phyloP scores from a whole-genome alignment of 2,888 invertebrate species.

The Meteorus cinctellus region DNA sequence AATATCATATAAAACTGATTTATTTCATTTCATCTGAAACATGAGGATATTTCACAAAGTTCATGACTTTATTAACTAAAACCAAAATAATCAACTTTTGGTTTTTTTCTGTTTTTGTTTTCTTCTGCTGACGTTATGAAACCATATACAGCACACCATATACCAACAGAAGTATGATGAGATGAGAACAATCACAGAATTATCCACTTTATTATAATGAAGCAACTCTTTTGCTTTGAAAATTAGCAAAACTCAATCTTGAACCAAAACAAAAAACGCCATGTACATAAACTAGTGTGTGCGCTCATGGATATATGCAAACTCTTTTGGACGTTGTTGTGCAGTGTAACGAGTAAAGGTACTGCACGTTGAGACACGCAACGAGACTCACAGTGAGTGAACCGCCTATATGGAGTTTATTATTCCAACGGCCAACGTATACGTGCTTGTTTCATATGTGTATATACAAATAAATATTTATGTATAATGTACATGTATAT shows the following conservation, averaged over 20 bases:
- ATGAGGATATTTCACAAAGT: too few species aligned
- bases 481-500: slow-evolving; percentile 1
- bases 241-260: neutral
- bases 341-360: neutral
- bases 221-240: neutral
- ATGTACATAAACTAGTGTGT: neutral
- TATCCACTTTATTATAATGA: neutral
- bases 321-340: neutral
- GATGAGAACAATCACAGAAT: neutral
- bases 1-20: too few species aligned
- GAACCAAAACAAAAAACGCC: neutral
- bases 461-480: neutral
- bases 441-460: slow-evolving; percentile 3
- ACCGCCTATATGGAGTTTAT: neutral
- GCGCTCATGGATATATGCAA: too few species aligned
- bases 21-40: too few species aligned
- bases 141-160: too few species aligned
- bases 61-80: too few species aligned
- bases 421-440: slow-evolving; percentile 1
- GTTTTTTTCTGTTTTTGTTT: too few species aligned
- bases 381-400: neutral
- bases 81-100: too few species aligned
- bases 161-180: neutral
- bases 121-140: too few species aligned
- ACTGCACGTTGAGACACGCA: neutral